A percentile compares a stretch with the other conserved stretches of the same genome.
phyloP scores from a whole-genome alignment of 2,797 vertebrate species.

The Hypotaenidia okinawae region DNA sequence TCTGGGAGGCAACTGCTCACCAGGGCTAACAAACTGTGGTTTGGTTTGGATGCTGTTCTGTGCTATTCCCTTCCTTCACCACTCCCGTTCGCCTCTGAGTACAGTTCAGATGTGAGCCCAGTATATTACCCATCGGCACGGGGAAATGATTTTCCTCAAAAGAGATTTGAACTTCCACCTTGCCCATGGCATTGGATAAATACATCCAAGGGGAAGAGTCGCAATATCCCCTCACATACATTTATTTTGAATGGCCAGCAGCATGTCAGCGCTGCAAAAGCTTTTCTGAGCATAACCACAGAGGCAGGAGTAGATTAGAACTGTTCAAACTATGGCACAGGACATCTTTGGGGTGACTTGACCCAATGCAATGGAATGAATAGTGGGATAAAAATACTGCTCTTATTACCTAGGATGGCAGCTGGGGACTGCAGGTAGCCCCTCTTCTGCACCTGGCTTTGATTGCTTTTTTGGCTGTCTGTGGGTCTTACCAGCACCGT shows the following conservation, averaged over 20 bases:
- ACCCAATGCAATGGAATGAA: neutral
- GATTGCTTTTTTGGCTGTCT: neutral
- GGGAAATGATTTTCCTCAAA: neutral
- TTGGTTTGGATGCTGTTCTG: neutral
- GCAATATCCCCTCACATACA: neutral
- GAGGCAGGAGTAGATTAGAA: neutral
- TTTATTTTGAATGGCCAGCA: neutral
- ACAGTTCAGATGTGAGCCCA: neutral
- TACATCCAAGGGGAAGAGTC: neutral
- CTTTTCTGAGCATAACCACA: neutral
- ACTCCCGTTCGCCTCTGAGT: neutral
- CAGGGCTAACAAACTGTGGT: neutral
- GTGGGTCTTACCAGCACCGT: fast-evolving
- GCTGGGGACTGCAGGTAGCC: neutral
- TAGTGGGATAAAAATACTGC: neutral
- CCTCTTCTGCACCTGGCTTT: neutral
- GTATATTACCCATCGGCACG: neutral
- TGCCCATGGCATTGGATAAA: neutral
- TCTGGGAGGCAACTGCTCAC: neutral
- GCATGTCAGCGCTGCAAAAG: neutral
- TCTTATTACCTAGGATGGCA: neutral
- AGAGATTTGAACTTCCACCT: neutral
- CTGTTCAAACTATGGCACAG: fast-evolving
- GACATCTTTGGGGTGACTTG: neutral
- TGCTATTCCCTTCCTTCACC: neutral